These are phyloP conservation scores for Rhineura floridana DNA, from an alignment of 2,113 vertebrate species.

Conservation along the genomic window DNA sequence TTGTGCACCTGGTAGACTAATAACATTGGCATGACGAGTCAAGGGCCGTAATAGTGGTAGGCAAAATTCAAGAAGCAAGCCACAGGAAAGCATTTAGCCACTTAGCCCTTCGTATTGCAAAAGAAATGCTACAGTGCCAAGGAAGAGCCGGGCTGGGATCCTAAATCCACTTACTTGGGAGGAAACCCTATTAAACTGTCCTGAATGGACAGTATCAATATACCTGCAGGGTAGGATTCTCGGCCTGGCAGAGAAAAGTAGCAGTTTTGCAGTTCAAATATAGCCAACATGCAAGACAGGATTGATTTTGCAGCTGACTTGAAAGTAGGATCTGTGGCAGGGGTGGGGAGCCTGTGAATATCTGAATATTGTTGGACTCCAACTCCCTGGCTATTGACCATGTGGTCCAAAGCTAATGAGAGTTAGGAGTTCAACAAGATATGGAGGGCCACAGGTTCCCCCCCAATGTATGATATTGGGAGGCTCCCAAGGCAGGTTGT, in stretches of 20 bases:
- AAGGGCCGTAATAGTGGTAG: slow-evolving; percentile 39
- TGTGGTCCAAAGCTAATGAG: no score
- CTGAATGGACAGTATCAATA: not conserved
- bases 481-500: not conserved
- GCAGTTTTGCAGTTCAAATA: not conserved
- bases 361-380: no score
- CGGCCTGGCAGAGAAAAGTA: not conserved
- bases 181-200: not conserved
- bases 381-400: no score
- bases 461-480: no score
- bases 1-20: slow-evolving; percentile 82
- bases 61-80: not conserved
- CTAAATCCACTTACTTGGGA: not conserved
- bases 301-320: not conserved
- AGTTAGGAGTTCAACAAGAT: no score
- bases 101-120: not conserved
- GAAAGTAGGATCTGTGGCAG: not conserved
- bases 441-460: no score
- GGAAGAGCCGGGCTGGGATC: not conserved
- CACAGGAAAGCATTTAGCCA: not conserved
- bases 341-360: no score
- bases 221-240: not conserved
- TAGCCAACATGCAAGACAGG: not conserved
- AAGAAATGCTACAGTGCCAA: not conserved
- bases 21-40: slow-evolving; percentile 23